Evolutionary conservation across 2,888 invertebrate genomes (phyloP), one percentile per base, ranked within the genome.

Genomic region (Geophilus truncorum): DNA sequence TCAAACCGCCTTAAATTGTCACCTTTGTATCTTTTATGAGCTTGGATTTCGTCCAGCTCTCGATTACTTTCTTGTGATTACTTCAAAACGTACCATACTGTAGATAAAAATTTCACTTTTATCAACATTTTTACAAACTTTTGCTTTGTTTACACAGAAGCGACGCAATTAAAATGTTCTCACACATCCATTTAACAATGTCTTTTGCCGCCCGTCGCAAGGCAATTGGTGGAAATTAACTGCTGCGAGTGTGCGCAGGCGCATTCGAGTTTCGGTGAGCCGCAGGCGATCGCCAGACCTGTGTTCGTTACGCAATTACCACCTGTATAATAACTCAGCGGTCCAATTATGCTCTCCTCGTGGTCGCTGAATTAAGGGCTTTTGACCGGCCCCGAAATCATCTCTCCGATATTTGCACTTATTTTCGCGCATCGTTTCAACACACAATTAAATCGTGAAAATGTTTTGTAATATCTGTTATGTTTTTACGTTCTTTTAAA

Each of bases 1-100:
- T 62, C 57, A 62, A 62, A 62, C 21, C 23, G 57, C 57, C 57
- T 62, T 62, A 62, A 62, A 62, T 18, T 62, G 57, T 62, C 57
- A 62, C 57, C 57, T 62, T 62, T 62, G 57, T 62, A 15, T 62
- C 57, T 62, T 62, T 62, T 62, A 62, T 51, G 34, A 51, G 51
- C 51, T 18, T 51, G 51, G 12, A 51, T 51, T 51, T 62, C 21
- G 10, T 62, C 57, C 23, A 23, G 10, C 57, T 23, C 21, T 18
- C 2, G 21, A 23, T 23, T 62, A 62, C 57, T 62, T 23, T 62
- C 57, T 62, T 62, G 15, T 62, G 57, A 62, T 62, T 62, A 62
- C 40, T 40, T 0, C n/a, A n/a, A 9, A 40, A 40, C n/a, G 15
- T 3, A 40, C 12, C 9, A 1, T 21, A 23, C 15, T 51, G 15